Conservation (phyloP, 2,113 vertebrate genomes). For the Brevimyrus niger region DNA sequence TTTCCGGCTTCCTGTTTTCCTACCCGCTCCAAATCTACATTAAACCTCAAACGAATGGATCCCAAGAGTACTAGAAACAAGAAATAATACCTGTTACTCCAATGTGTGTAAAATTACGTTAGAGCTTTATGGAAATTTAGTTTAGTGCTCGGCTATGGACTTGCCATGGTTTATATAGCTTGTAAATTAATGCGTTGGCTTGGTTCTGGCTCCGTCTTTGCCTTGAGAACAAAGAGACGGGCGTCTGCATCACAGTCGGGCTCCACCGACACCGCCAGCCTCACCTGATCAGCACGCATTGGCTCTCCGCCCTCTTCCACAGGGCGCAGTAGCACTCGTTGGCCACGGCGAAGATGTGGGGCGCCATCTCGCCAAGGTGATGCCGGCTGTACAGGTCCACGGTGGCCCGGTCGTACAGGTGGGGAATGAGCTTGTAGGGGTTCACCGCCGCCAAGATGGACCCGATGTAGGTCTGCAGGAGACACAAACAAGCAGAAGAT, state of each 20-base stretch:
- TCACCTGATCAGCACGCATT: conserved; percentile 98
- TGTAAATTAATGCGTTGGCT: background rate
- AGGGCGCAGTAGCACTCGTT: conserved; percentile 95
- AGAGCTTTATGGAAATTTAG: background rate
- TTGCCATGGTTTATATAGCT: background rate
- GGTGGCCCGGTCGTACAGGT: conserved; percentile 65
- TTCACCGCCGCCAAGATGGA: conserved; percentile 93
- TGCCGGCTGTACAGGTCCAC: conserved; percentile 76
- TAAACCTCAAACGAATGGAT: background rate
- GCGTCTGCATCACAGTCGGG: background rate
- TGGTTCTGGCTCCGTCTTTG: background rate
- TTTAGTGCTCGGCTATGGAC: background rate
- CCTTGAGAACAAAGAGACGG: background rate
- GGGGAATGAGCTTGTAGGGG: conserved; percentile 79
- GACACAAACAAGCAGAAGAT: background rate
- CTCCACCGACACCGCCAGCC: background rate
- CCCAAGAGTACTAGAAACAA: background rate
- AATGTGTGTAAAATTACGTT: background rate
- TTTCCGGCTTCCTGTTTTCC: background rate
- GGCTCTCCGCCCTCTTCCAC: conserved; percentile 85
- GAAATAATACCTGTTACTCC: background rate
- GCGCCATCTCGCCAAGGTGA: conserved; percentile 80
- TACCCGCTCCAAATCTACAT: background rate
- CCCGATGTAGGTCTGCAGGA: conserved; percentile 85
- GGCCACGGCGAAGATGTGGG: conserved; percentile 90